Evolutionary conservation across 2,113 vertebrate genomes (phyloP), one percentile per base, ranked within the genome.

Genomic region (Pheucticus melanocephalus): DNA sequence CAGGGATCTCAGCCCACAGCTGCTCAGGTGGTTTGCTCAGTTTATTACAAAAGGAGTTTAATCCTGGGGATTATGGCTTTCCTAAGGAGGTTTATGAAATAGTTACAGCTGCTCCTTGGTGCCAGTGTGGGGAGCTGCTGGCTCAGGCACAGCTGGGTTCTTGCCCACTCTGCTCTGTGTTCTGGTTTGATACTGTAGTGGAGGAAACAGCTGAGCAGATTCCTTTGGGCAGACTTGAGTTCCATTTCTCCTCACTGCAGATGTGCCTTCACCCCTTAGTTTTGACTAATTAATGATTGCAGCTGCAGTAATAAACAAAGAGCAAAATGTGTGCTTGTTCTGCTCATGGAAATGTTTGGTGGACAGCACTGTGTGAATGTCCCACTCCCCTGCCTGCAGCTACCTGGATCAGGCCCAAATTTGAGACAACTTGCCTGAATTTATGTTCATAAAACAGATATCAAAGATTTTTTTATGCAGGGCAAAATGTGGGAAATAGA

Each of bases 11-110:
- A 91, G 80, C 47, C 80, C 64, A 28, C 82, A 78, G 79, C 88
- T 96, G 77, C 23, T 78, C 42, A 18, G 78, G 78, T 76, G 76
- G 73, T 72, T 92, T 78, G 25, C 56, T 87, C 24, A 28, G 61
- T 54, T 84, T 37, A 59, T 64, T 60, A 57, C 22, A 16, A 63
- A 71, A 79, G 75, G 47, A 42, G 66, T 85, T 75, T 78, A 77
- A 70, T 75, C 76, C 47, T 54, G 40, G 44, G 39, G 40, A 48
- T 88, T 80, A 37, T 33, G n/a, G 53, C 76, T 77, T 92, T 76
- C 44, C 83, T 50, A 9, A 77, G 72, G 39, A 86, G 54, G 71
- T 66, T 84, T 75, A 39, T 89, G 16, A 54, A 88, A 42, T 9
- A 42, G 77, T 65, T 70, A 33, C 16, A 73, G 45, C 30, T 70